These are phyloP conservation scores for Hapalemur alaotrensis DNA, from an alignment of 2,797 vertebrate species.

Conservation along the genomic window DNA sequence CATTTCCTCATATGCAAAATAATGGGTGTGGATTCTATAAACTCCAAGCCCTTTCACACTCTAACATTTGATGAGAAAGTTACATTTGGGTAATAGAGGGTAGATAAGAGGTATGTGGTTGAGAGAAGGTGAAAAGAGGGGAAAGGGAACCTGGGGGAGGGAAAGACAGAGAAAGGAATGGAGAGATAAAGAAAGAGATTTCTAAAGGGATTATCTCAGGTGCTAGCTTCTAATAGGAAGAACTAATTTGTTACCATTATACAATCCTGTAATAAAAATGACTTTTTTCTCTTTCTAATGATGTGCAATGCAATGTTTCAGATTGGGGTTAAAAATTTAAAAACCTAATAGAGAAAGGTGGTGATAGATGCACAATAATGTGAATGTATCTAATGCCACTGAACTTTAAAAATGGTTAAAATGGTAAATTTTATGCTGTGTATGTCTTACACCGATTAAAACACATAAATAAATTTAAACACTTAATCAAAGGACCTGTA, in stretches of 20 bases:
- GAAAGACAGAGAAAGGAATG: neutral
- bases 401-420: neutral
- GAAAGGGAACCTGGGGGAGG: neutral
- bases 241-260: neutral
- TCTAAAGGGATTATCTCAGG: neutral
- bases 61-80: neutral
- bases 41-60: neutral
- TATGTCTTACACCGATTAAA: neutral
- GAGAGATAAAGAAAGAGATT: neutral
- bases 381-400: neutral
- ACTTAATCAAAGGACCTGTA: neutral
- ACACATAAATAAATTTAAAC: neutral
- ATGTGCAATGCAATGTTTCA: neutral
- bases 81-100: neutral
- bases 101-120: neutral
- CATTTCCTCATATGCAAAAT: neutral
- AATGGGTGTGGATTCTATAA: neutral
- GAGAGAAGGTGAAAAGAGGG: neutral
- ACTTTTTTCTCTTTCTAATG: neutral
- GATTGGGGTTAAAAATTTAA: conserved; percentile 10
- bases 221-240: neutral
- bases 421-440: neutral
- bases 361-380: no score
- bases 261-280: neutral
- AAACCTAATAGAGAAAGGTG: conserved; percentile 8